These are phyloP conservation scores for Sphaeridia pumilis DNA, from an alignment of 2,888 invertebrate genomes.

Conservation along the genomic window DNA sequence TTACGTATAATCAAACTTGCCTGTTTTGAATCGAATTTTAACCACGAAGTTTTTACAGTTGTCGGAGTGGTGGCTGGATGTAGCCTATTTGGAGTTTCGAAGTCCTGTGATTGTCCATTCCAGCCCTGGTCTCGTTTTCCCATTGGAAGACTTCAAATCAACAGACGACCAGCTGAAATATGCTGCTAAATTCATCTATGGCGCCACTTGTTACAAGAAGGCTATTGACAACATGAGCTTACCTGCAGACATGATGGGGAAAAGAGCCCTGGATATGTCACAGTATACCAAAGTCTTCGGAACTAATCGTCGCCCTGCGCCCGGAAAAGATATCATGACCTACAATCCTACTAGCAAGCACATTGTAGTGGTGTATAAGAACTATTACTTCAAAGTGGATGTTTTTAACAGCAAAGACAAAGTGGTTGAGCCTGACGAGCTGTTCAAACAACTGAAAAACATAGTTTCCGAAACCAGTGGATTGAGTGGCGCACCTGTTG, in stretches of 20 bases:
- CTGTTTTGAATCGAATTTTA: no score
- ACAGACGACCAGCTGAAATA: constrained; percentile 49
- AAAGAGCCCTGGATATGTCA: constrained; percentile 73
- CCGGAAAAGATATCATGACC: constrained; percentile 36
- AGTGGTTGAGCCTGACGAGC: constrained; percentile 51
- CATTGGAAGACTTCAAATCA: constrained; percentile 50
- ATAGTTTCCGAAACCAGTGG: constrained; percentile 47
- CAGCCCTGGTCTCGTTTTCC: constrained; percentile 75
- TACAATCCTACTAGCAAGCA: constrained; percentile 49
- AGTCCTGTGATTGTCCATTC: constrained; percentile 72
- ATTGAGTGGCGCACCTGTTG: constrained; percentile 48
- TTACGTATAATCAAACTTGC: not conserved
- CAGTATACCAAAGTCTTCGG: constrained; percentile 83
- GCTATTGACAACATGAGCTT: constrained; percentile 51
- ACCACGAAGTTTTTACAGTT: constrained; percentile 50
- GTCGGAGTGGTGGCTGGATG: constrained; percentile 76
- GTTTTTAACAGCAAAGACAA: constrained; percentile 48
- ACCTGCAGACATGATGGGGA: constrained; percentile 62
- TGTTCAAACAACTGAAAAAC: constrained; percentile 52
- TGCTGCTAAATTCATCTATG: constrained; percentile 60
- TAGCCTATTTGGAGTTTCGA: constrained; percentile 74
- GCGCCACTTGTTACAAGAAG: constrained; percentile 57
- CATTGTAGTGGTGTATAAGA: constrained; percentile 68
- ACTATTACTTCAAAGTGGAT: constrained; percentile 44
- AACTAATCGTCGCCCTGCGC: constrained; percentile 69